phyloP scores from a whole-genome alignment of 2,113 vertebrate genomes.

The Bubo blakistoni region DNA sequence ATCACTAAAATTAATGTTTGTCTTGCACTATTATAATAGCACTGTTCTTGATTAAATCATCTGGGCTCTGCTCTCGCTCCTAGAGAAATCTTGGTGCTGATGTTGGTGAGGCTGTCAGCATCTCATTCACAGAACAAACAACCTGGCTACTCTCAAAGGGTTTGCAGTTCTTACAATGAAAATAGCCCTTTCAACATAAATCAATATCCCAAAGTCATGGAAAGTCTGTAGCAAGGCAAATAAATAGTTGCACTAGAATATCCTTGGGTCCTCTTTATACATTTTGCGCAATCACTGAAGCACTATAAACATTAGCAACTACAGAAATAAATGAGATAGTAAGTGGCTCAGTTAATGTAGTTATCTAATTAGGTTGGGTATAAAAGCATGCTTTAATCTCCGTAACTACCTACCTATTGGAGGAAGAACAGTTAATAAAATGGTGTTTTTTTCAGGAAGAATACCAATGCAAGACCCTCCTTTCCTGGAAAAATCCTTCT shows the following conservation, averaged over 20 bases:
- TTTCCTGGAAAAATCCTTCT: background rate
- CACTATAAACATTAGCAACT: background rate
- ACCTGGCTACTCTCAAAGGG: background rate
- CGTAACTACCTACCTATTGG: background rate
- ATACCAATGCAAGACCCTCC: background rate
- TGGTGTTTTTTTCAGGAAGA: background rate
- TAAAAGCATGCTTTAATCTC: background rate
- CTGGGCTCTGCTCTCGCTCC: background rate
- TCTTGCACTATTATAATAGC: background rate
- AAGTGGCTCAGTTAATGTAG: background rate
- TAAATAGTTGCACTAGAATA: background rate
- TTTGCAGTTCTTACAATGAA: background rate
- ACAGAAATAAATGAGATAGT: background rate
- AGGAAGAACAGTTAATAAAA: background rate
- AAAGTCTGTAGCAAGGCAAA: background rate
- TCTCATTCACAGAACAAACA: background rate
- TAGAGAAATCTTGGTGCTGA: background rate
- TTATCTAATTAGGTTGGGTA: background rate
- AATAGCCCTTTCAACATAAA: background rate
- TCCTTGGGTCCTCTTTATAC: background rate
- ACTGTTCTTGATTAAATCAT: background rate
- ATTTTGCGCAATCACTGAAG: background rate
- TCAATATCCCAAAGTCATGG: background rate
- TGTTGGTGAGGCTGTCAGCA: background rate
- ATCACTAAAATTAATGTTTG: constrained; percentile 22